These are phyloP conservation scores for Odontamblyopus rebecca DNA, from an alignment of 2,797 vertebrate genomes.

Conservation along the genomic window DNA sequence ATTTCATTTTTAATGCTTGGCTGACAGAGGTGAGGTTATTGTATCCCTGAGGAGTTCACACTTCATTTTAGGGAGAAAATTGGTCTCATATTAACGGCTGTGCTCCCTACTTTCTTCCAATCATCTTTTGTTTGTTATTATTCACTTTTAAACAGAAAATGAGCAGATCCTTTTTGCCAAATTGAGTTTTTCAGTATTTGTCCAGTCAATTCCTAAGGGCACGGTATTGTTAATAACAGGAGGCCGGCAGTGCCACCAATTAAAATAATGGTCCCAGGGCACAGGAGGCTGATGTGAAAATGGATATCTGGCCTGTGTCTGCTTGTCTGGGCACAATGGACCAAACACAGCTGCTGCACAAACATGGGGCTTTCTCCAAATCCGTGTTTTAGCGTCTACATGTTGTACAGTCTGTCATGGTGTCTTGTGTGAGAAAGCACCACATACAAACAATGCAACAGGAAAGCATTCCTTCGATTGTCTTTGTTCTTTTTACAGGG, in stretches of 20 bases:
- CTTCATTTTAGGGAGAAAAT: conserved; percentile 5
- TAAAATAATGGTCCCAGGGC: conserved; percentile 62
- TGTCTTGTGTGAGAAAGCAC: neutral
- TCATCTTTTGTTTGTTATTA: neutral
- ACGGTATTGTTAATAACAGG: conserved; percentile 55
- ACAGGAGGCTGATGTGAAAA: conserved; percentile 60
- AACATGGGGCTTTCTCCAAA: conserved; percentile 51
- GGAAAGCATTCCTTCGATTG: neutral
- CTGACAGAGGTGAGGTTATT: conserved; percentile 57
- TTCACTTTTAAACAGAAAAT: conserved; percentile 40
- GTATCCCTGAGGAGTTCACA: conserved; percentile 24
- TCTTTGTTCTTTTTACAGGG: neutral
- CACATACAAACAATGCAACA: neutral
- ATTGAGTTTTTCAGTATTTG: conserved; percentile 55
- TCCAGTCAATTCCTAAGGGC: conserved; percentile 52
- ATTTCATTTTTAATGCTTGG: conserved; percentile 71
- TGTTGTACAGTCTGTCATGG: conserved; percentile 5
- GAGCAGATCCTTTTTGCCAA: conserved; percentile 50
- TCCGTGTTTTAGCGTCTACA: conserved; percentile 22
- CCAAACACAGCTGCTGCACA: conserved; percentile 56
- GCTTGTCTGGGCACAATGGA: conserved; percentile 35
- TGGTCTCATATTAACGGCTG: conserved; percentile 4
- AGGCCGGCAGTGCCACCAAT: conserved; percentile 60
- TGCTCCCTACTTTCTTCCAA: conserved; percentile 6
- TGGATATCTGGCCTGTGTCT: conserved; percentile 69